These are phyloP conservation scores for Thysanoteuthis rhombus DNA, from an alignment of 2,888 invertebrate species.

Conservation along the genomic window DNA sequence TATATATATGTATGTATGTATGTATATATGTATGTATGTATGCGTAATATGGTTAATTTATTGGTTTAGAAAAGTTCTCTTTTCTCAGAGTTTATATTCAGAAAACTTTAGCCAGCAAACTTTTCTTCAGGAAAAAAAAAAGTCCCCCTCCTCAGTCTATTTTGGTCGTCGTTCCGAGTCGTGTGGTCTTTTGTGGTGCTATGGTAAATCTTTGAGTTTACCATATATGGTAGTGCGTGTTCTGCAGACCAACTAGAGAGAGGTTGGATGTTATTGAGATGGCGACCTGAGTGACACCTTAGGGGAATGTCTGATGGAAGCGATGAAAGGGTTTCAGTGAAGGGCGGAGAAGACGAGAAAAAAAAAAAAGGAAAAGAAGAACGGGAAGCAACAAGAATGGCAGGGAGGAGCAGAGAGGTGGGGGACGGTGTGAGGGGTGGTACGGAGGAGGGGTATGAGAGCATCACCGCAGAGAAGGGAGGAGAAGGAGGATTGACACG, in stretches of 20 bases:
- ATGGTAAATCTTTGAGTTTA: constrained; percentile 1
- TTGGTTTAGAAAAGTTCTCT: neutral
- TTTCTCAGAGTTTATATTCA: neutral
- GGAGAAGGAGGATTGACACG: neutral
- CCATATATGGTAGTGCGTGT: neutral
- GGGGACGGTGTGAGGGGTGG: too few relatives aligned
- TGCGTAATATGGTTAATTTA: neutral
- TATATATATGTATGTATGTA: neutral
- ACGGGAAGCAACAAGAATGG: neutral
- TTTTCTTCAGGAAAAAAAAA: neutral
- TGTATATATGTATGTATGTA: neutral
- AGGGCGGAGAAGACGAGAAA: neutral
- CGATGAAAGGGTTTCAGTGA: neutral
- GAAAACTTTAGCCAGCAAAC: neutral
- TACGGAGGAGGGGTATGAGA: neutral
- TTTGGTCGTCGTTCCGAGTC: neutral
- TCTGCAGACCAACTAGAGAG: neutral
- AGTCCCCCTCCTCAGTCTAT: neutral
- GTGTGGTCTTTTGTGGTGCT: neutral
- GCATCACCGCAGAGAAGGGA: neutral
- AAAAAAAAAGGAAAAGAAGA: too few relatives aligned
- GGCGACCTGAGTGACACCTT: neutral
- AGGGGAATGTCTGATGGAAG: neutral
- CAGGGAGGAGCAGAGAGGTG: neutral
- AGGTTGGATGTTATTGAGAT: neutral